Percentiles rank a stretch among this genome's conserved stretches.
These are phyloP conservation scores for Drosophila malerkotliana DNA, from an alignment of 1,140 invertebrate species.

Conservation along the genomic window DNA sequence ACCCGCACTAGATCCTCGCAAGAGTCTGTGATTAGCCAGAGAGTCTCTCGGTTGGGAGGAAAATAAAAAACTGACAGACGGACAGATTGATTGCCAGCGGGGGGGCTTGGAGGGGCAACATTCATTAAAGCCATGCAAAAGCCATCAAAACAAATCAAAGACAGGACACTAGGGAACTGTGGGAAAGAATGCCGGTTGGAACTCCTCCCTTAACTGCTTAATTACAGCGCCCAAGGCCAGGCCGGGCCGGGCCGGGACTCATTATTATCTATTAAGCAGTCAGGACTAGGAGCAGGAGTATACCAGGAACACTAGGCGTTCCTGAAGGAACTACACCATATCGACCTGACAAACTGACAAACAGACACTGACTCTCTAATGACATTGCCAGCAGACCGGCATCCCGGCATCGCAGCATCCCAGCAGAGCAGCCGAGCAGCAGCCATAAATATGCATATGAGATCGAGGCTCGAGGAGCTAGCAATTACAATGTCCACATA, in stretches of 20 bases:
- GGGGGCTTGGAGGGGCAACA: slow-evolving; percentile 25
- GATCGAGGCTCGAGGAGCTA: slow-evolving; percentile 35
- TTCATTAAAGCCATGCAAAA: slow-evolving; percentile 77
- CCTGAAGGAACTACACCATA: slow-evolving; percentile 8
- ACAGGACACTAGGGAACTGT: slow-evolving; percentile 72
- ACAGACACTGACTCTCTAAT: slow-evolving; percentile 67
- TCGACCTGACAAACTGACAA: slow-evolving; percentile 36
- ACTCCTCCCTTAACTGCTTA: slow-evolving; percentile 75
- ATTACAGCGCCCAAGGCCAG: slow-evolving; percentile 78
- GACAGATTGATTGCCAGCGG: slow-evolving; percentile 69
- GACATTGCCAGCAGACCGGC: slow-evolving; percentile 51
- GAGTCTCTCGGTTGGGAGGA: neutral
- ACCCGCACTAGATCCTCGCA: neutral
- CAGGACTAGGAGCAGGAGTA: slow-evolving; percentile 27
- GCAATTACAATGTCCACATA: slow-evolving; percentile 78
- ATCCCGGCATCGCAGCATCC: neutral
- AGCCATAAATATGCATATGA: slow-evolving; percentile 62
- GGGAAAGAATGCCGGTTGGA: slow-evolving; percentile 57
- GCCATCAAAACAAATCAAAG: slow-evolving; percentile 80
- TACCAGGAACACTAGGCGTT: neutral
- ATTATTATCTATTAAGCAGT: slow-evolving; percentile 80
- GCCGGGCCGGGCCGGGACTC: slow-evolving; percentile 17
- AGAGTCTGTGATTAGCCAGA: slow-evolving; percentile 59
- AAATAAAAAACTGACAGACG: slow-evolving; percentile 24
- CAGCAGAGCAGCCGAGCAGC: neutral